These are phyloP conservation scores for Agonopterix heracliana DNA, from an alignment of 2,888 invertebrate species.

Conservation along the genomic window DNA sequence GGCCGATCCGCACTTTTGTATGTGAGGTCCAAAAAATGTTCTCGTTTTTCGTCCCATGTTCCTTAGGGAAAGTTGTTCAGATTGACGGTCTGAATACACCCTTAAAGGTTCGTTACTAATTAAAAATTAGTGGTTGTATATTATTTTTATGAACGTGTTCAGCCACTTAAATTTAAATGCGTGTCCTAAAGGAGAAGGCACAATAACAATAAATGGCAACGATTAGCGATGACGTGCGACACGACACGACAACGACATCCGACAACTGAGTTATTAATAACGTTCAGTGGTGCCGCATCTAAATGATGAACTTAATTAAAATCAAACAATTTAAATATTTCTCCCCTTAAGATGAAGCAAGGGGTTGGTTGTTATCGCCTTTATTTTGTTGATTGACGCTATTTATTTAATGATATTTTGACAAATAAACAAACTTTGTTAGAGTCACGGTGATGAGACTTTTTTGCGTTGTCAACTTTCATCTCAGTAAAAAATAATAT, in stretches of 20 bases:
- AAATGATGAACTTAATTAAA: conserved; percentile 58
- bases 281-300: conserved; percentile 22
- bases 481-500: no score
- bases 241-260: conserved; percentile 50
- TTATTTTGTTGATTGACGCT: conserved; percentile 33
- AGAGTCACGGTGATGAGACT: no score
- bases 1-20: no score
- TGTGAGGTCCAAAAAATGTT: no score
- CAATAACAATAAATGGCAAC: conserved; percentile 14
- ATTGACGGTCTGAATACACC: no score
- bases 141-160: no score
- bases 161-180: no score
- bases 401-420: conserved; percentile 20
- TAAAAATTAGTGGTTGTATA: no score
- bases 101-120: no score
- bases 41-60: no score
- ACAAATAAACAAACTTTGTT: not conserved
- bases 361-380: conserved; percentile 29
- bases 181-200: not conserved
- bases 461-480: no score
- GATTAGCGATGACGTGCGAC: conserved; percentile 57
- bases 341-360: conserved; percentile 19
- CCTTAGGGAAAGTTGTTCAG: no score
- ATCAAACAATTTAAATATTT: conserved; percentile 54
- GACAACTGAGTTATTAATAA: conserved; percentile 53